A percentile compares a stretch with the other conserved stretches of the same genome.
Conservation (phyloP, 2,113 vertebrate genomes). For the Sakesphorus luctuosus region DNA sequence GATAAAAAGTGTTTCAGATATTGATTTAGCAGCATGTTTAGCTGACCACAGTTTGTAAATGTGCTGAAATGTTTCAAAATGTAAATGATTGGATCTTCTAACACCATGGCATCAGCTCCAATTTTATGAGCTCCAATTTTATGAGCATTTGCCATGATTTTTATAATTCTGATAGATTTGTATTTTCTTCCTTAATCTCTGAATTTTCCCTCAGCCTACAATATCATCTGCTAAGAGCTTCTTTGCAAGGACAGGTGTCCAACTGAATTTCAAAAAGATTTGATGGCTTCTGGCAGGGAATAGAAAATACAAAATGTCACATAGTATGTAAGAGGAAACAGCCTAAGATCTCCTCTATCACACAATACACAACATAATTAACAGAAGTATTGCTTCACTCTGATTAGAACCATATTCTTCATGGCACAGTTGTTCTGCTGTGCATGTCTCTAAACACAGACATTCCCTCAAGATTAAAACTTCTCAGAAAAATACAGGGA, state of each 20-base stretch:
- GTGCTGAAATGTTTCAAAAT: conserved; percentile 4
- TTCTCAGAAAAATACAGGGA: neutral
- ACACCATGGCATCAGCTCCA: neutral
- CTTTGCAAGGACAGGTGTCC: conserved; percentile 13
- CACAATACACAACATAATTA: conserved; percentile 6
- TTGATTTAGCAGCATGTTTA: neutral
- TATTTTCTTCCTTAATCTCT: conserved; percentile 3
- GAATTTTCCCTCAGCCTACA: neutral
- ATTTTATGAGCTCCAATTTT: neutral
- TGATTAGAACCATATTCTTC: conserved; percentile 43
- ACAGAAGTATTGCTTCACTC: conserved; percentile 26
- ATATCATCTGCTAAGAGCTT: neutral
- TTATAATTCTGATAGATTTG: neutral
- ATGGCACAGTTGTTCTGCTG: neutral
- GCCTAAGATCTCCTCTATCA: neutral
- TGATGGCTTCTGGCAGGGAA: neutral
- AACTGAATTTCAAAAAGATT: conserved; percentile 27
- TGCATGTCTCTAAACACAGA: neutral
- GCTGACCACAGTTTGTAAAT: conserved; percentile 12
- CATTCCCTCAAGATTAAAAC: conserved; percentile 21
- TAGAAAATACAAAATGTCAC: neutral
- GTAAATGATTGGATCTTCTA: neutral
- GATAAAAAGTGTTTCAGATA: neutral
- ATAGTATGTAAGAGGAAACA: neutral
- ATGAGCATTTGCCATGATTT: conserved; percentile 6